Evolutionary conservation across 2,113 vertebrate genomes (phyloP).

Genomic region (Dicentrarchus labrax): DNA sequence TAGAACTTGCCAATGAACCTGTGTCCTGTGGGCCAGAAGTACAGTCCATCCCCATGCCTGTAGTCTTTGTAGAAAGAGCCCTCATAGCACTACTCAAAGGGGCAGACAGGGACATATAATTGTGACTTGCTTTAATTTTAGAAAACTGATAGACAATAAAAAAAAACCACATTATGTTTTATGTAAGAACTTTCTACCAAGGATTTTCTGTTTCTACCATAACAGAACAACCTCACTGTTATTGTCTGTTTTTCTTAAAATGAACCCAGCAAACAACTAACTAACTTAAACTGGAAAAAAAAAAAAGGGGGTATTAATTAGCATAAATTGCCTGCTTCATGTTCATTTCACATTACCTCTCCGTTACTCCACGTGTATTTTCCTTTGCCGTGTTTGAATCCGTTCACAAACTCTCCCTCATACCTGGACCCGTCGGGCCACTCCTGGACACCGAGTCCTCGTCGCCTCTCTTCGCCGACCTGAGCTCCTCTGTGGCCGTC

Average conservation of each 20-base stretch:
- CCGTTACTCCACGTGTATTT: slow-evolving; percentile 87
- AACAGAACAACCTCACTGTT: neutral
- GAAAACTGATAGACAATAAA: neutral
- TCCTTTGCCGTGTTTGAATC: slow-evolving; percentile 87
- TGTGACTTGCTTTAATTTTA: neutral
- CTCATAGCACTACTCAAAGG: slow-evolving; percentile 82
- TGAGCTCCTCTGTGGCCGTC: neutral
- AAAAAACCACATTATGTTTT: neutral
- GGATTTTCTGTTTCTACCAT: neutral
- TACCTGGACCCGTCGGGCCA: slow-evolving; percentile 87
- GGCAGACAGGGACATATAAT: neutral
- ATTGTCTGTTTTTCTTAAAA: neutral
- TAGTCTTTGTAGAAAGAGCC: slow-evolving; percentile 90
- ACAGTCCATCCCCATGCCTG: slow-evolving; percentile 85
- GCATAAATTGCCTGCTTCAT: no score
- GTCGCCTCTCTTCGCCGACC: neutral
- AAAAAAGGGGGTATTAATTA: no score
- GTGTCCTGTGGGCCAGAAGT: slow-evolving; percentile 86
- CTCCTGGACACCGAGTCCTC: slow-evolving; percentile 66
- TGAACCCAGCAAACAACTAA: no score
- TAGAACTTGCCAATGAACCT: slow-evolving; percentile 89
- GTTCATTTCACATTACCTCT: slow-evolving; percentile 71
- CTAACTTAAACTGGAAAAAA: no score
- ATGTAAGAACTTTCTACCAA: neutral
- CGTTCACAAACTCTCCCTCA: slow-evolving; percentile 82